phyloP scores from a whole-genome alignment of 2,797 vertebrate genomes.

The Momotus momota region DNA sequence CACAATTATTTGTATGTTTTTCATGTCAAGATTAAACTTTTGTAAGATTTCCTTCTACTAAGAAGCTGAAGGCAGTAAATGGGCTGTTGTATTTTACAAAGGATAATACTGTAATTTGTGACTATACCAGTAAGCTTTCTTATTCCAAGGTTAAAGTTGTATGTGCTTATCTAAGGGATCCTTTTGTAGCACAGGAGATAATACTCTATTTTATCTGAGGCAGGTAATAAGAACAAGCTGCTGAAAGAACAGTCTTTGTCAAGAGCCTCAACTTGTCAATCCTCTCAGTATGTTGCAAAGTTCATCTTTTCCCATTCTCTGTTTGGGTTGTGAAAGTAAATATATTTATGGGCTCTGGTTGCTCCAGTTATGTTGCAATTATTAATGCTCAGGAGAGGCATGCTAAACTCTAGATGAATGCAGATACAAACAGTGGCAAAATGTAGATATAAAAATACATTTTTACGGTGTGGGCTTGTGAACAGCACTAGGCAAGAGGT shows the following conservation, averaged over 20 bases:
- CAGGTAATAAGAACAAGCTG: neutral
- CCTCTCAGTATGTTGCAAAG: neutral
- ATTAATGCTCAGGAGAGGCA: neutral
- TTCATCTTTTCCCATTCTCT: neutral
- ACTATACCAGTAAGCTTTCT: neutral
- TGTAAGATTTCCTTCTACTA: neutral
- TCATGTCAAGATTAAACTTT: neutral
- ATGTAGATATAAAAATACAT: neutral
- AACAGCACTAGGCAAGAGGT: neutral
- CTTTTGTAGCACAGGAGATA: neutral
- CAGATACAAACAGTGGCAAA: neutral
- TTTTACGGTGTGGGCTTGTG: neutral
- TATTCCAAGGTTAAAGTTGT: neutral
- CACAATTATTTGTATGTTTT: fast-evolving
- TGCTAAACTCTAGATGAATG: neutral
- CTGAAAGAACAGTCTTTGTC: neutral
- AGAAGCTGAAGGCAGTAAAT: neutral
- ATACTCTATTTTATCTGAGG: neutral
- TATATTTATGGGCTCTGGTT: neutral
- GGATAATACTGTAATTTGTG: neutral
- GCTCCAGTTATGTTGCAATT: neutral
- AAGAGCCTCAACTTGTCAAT: neutral
- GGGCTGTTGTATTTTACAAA: neutral
- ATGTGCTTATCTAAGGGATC: neutral
- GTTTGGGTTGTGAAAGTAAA: neutral